Base-by-base conservation (phyloP, 2,888 invertebrate species). In the Neoascia interrupta region DNA sequence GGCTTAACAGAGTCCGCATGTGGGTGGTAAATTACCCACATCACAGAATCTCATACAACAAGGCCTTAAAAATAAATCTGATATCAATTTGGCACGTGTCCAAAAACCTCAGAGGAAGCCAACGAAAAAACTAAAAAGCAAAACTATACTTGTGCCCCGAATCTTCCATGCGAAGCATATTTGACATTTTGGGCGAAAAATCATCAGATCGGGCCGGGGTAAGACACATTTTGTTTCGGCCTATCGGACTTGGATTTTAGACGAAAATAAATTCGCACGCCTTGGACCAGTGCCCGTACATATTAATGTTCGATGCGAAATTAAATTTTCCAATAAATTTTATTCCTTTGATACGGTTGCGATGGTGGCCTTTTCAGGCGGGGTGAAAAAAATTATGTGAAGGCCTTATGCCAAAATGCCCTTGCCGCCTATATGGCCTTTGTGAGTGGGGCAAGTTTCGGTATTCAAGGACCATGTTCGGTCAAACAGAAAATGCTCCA, bases 241-340 rank as follows among this genome's bases (percentile, higher is more conserved):
- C 6, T 36, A 28, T 47, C 23, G 13, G 31, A 56, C 47, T 58
- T 43, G 47, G 51, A 47, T 61, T 28, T 41, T 45, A 39, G 49
- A 37, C 36, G 69, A 51, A 69, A 43, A 75, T 56, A 54, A 13
- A 60, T 56, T 31, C 37, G 37, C 21, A 45, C 26, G 13, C 5
- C 21, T 75, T 75, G 69, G 75, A 54, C 19, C 34, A 36, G 15
- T 75, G 75, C 69, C 75, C 69, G 41, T 8, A 37, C 54, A n/a
- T 63, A 69, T 51, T 43, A 51, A 56, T 61, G 54, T 41, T 56
- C 61, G 36, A 63, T 69, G 56, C 31, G 39, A 63, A 63, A 56
- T 69, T 49, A 34, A 63, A 75, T 75, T 69, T 75, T 69, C 69
- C 75, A 69, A 69, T 69, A 69, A 69, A 75, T 75, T 75, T 63